Evolutionary conservation across 2,888 invertebrate species (phyloP), one percentile per base, ranked within the genome.

Genomic region (Erebia ligea): DNA sequence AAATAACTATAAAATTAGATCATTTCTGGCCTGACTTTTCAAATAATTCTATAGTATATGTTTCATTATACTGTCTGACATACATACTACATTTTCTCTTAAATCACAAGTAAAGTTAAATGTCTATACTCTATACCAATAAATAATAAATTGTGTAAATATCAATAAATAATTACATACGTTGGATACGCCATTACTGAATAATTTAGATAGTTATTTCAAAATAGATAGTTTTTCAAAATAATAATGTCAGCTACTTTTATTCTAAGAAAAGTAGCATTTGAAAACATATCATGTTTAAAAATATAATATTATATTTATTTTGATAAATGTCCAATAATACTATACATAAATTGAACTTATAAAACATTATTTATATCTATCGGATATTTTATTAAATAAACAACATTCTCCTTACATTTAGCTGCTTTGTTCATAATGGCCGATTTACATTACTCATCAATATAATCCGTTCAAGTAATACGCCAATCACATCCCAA

Each of bases 261-360:
- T 21, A 45, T 19, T 17, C 10, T 54, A 19, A 52, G 9, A 54
- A 54, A 54, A 19, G 45, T 45, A 45, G 61, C 45, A 11, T 10
- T 52, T 25, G 40, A 34, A 67, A 40, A 52, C 52, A 42, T 68
- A 68, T 59, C 54, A 61, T 42, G 42, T 15, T 50, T 13, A 17
- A 25, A 57, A 25, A 57, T 25, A 54, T 54, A 54, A 19, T 19
- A 54, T 8, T 50, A 48, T 48, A n/a, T 19, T n/a, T 50, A n/a
- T 15, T 52, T 52, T 9, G 8, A 8, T 9, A 52, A 50, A 52
- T 17, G 17, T 52, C 17, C 6, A 1, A 17, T 17, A 52, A n/a
- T 9, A 52, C 6, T 1, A 50, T 15, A 15, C n/a, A n/a, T 52
- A 17, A 19, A 54, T 54, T 19, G 3, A 9, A 54, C 10, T 3